Evolutionary conservation across 2,888 invertebrate species (phyloP).

Genomic region (Desoria tigrina): DNA sequence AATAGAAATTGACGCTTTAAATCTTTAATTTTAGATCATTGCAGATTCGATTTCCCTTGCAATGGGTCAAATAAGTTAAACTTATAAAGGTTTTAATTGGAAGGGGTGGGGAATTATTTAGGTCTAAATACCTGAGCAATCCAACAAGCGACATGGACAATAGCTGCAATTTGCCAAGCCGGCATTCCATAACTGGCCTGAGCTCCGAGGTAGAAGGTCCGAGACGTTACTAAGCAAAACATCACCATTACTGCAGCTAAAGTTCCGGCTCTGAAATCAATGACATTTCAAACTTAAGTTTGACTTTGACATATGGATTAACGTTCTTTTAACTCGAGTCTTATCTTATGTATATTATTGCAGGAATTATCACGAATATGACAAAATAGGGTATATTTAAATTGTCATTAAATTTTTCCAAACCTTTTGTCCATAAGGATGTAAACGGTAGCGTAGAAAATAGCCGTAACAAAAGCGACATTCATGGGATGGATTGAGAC

Average conservation of each 20-base stretch:
- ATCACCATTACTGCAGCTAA: slow-evolving; percentile 47
- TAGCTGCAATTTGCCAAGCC: slow-evolving; percentile 43
- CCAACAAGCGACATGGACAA: slow-evolving; percentile 47
- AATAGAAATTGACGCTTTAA: too few relatives aligned
- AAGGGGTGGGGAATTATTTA: too few relatives aligned
- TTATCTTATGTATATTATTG: too few relatives aligned
- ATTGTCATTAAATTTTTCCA: too few relatives aligned
- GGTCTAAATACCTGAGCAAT: slow-evolving; percentile 41
- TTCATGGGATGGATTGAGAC: slow-evolving; percentile 47
- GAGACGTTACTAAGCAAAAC: slow-evolving; percentile 38
- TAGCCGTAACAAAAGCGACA: slow-evolving; percentile 38
- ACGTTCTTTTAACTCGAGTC: too few relatives aligned
- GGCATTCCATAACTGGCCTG: slow-evolving; percentile 34
- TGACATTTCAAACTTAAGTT: neutral
- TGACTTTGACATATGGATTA: slow-evolving; percentile 1
- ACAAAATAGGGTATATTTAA: too few relatives aligned
- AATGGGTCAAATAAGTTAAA: too few relatives aligned
- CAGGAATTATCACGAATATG: too few relatives aligned
- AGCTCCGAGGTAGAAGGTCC: slow-evolving; percentile 43
- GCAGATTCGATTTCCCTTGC: too few relatives aligned
- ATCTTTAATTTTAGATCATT: too few relatives aligned
- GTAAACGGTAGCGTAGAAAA: slow-evolving; percentile 48
- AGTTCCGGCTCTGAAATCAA: slow-evolving; percentile 45
- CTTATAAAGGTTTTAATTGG: too few relatives aligned
- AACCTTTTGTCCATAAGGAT: slow-evolving; percentile 50